These are phyloP conservation scores for Neosilurus mollespiculum DNA, from an alignment of 2,797 vertebrate species.

Conservation along the genomic window DNA sequence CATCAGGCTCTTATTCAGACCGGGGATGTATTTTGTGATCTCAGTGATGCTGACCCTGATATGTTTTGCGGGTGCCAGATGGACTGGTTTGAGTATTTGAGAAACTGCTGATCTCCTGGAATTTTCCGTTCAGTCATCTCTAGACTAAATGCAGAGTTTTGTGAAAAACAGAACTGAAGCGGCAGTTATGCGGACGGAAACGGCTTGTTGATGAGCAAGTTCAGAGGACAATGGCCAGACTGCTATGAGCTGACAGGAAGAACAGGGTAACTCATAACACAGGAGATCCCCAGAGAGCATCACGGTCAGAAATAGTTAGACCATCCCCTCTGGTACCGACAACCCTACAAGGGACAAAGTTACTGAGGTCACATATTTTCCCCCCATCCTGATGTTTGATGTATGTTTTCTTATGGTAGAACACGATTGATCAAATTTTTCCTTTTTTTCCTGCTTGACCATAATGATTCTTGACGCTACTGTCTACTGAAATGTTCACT, in stretches of 20 bases:
- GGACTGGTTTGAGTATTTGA: neutral
- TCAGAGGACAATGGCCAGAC: constrained; percentile 3
- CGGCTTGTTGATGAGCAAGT: neutral
- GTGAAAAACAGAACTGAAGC: neutral
- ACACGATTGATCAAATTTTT: too few relatives aligned
- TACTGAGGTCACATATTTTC: neutral
- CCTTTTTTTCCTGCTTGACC: too few relatives aligned
- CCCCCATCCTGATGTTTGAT: neutral
- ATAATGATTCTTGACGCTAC: too few relatives aligned
- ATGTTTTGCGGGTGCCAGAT: neutral
- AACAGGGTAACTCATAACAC: neutral
- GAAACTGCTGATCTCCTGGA: neutral
- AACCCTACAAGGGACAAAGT: neutral
- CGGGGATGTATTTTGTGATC: neutral
- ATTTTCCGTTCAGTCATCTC: neutral
- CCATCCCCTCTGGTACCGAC: neutral
- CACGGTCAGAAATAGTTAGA: constrained; percentile 5
- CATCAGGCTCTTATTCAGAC: neutral
- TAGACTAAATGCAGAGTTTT: neutral
- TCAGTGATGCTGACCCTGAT: neutral
- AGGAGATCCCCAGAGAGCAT: neutral
- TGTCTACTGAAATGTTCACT: too few relatives aligned
- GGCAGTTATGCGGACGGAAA: neutral
- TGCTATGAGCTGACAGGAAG: neutral
- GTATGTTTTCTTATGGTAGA: too few relatives aligned